Evolutionary conservation across 2,888 invertebrate genomes (phyloP), one percentile per base, ranked within the genome.

Genomic region (Azorinus chamasolen): DNA sequence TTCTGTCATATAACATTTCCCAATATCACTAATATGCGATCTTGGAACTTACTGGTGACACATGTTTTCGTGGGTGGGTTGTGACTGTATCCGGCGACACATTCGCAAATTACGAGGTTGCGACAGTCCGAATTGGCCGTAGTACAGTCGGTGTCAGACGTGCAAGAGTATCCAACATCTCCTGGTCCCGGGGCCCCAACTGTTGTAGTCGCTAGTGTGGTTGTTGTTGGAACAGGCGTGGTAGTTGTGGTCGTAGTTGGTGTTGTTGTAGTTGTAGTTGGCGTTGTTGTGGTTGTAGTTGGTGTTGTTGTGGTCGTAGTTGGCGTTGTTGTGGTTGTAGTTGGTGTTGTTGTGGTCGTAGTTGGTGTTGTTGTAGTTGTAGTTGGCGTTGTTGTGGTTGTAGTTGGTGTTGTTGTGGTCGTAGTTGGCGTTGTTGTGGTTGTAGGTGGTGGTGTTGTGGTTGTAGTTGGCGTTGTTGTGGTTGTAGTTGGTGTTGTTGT

Each of bases 81-180:
- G 46, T 74, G 45, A 41, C 74, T 68, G 32, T 74, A 74, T 6
- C 74, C 74, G 10, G 74, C 74, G 14, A 62, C 39, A 58, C 74
- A 74, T 51, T 74, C 74, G 45, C 74, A 74, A 14, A 68, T 37
- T 14, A 45, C 20, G 14, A 32, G 27, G 27, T 63, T 74, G 39
- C 74, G 32, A 22, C 74, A 74, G 45, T 74, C 62, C 0, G 68
- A 68, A 57, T 55, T 37, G 2, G 32, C 14, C 10, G 45, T 32
- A 1, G 18, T 41, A 39, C 74, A 74, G 2, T 68, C 57, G 2
- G 18, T 22, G 32, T 74, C 27, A 10, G 25, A 18, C 18, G 39
- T 1, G 37, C 74, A 74, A 8, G 45, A 16, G 51, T 50, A 68
- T 20, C 27, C 37, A 2, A 74, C 58, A 6, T 74, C 74, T 8